These are phyloP conservation scores for Urocolius indicus DNA, from an alignment of 2,113 vertebrate species.

Conservation along the genomic window DNA sequence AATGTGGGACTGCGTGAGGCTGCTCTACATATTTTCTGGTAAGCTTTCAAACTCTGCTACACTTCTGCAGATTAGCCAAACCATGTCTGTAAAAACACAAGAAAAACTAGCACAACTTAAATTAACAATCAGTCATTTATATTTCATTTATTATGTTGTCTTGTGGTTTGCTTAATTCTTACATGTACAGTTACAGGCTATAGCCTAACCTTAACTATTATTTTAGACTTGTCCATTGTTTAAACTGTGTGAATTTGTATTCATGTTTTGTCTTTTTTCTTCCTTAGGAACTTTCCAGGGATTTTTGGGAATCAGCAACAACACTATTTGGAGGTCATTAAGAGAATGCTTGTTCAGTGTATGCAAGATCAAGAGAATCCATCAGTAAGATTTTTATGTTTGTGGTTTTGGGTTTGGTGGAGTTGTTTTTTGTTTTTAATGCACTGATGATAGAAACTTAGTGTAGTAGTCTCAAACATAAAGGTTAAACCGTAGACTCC, in stretches of 20 bases:
- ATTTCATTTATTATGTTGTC: neutral
- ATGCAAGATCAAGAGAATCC: slow-evolving; percentile 97
- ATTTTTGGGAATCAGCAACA: slow-evolving; percentile 99
- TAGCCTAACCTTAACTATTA: neutral
- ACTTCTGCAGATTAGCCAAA: neutral
- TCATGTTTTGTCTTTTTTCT: slow-evolving; percentile 16
- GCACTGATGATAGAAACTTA: neutral
- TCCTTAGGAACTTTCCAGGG: slow-evolving; percentile 94
- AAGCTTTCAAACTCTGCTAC: neutral
- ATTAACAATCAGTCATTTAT: neutral
- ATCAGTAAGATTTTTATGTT: slow-evolving; percentile 77
- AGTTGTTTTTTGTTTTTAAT: neutral
- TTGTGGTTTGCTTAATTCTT: neutral
- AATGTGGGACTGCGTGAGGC: slow-evolving; percentile 90
- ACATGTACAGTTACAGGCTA: neutral
- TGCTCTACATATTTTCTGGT: slow-evolving; percentile 99
- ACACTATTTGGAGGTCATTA: slow-evolving; percentile 98
- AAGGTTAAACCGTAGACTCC: neutral
- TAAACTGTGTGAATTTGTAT: neutral
- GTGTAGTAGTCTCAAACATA: neutral
- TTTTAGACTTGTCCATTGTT: too few relatives aligned
- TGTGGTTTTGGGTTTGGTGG: neutral
- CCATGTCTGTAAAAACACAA: neutral
- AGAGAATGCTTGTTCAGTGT: slow-evolving; percentile 97
- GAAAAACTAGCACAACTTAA: neutral